Evolutionary conservation across 1,140 invertebrate species (phyloP).

Genomic region (Oryctes rhinoceros): DNA sequence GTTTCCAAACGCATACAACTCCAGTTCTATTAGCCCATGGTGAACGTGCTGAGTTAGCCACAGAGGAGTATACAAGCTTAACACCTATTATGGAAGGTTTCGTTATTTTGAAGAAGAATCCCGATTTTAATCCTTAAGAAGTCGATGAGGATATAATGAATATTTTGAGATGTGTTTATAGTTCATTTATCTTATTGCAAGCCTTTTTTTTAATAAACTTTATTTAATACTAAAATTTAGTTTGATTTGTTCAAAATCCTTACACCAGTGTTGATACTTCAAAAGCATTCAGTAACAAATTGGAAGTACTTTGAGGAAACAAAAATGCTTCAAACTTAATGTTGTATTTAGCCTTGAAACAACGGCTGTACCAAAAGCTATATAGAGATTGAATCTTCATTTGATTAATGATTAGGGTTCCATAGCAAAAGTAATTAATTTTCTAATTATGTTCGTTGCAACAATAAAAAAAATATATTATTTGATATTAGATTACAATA

Average conservation of each 20-base stretch:
- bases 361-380: too few species aligned
- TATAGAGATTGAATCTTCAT: too few species aligned
- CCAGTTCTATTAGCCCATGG: slow-evolving; percentile 96
- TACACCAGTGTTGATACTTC: too few species aligned
- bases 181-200: background rate
- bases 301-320: background rate
- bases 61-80: slow-evolving; percentile 95
- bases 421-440: too few species aligned
- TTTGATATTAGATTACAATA: too few species aligned
- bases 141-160: background rate
- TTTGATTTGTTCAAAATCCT: background rate
- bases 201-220: slow-evolving; percentile 6
- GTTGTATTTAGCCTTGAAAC: too few species aligned
- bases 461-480: too few species aligned
- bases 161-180: background rate
- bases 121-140: slow-evolving; percentile 66
- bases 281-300: background rate
- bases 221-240: background rate
- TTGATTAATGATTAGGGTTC: too few species aligned
- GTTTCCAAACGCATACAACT: slow-evolving; percentile 99
- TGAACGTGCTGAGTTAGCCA: slow-evolving; percentile 97
- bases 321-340: too few species aligned
- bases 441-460: too few species aligned
- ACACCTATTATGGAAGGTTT: slow-evolving; percentile 99
- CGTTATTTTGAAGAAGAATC: slow-evolving; percentile 97